Evolutionary conservation across 37 sponge, comb jelly and placozoan genomes (phyloP).

Genomic region (Geodia barretti): DNA sequence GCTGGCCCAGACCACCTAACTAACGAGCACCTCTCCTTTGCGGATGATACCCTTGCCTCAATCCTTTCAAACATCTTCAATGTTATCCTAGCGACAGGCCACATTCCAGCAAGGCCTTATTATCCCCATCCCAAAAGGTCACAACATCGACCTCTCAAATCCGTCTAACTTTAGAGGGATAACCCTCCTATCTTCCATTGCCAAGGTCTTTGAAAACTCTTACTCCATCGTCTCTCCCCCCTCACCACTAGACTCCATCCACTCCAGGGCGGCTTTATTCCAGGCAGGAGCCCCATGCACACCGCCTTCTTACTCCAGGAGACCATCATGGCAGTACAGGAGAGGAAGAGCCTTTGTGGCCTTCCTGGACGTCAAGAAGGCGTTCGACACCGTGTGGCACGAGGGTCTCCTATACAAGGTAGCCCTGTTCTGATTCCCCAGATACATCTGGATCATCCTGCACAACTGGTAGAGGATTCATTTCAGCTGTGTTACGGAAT

Average conservation of each 20-base stretch:
- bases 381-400: constrained; percentile 6
- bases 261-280: constrained; percentile 5
- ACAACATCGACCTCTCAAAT: not conserved
- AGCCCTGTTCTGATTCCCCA: not conserved
- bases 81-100: no score
- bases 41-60: not conserved
- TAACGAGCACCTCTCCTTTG: not conserved
- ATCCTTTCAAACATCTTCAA: no score
- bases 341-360: not conserved
- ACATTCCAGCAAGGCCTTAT: constrained; percentile 1
- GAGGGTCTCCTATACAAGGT: not conserved
- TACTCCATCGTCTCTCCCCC: not conserved
- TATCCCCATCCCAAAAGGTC: not conserved
- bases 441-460: not conserved
- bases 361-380: not conserved
- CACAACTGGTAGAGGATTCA: not conserved
- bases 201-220: not conserved
- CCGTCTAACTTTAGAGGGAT: constrained; percentile 13
- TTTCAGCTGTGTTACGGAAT: not conserved
- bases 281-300: not conserved
- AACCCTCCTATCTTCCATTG: not conserved
- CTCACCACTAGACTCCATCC: no score
- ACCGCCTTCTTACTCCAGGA: constrained; percentile 1
- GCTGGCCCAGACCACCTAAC: not conserved
- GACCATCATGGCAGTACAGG: not conserved